Base-by-base conservation (phyloP, 2,113 vertebrate genomes). In the Pyrgilauda ruficollis region DNA sequence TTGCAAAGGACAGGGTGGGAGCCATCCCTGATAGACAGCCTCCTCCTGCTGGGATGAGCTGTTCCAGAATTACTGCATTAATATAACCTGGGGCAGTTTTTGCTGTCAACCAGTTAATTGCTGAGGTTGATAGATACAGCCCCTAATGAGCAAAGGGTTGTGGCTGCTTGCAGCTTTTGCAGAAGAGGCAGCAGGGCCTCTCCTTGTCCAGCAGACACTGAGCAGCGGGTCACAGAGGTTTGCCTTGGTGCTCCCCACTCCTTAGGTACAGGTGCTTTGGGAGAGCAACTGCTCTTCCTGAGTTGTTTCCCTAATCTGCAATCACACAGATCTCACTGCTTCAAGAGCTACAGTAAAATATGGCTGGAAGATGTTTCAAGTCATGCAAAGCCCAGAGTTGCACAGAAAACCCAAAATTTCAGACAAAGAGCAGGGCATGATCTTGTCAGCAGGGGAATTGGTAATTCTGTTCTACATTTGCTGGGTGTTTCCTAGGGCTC, bases 31-130 rank as follows among this genome's bases (percentile, higher is more conserved):
- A 55, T 15, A 82, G 74, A 3, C 64, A 77, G 87, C 62, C 24
- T 87, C 56, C 43, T 66, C 61, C 33, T 84, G 28, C 82, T 84
- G 79, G 76, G 67, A 91, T 66, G 46, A 89, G 70, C 59, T 23
- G 2, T 35, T 85, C 49, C 0, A 0, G 56, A 93, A 76, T 74
- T 4, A 7, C 85, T 49, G 79, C 79, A 93, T 90, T 84, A 81
- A 84, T 35, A 68, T 77, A 75, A 95, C 88, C 85, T 75, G 88
- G 85, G 93, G 96, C 92, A 72, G 73, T 11, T 92, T 93, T 56
- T 81, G 68, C 85, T 77, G 83, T 81, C 92, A 90, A 56, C 28
- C 30, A 44, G 62, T 27, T 96, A 96, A 94, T 93, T 93, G 89
- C 76, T 33, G 84, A 90, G 77, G 64, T 64, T 90, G 83, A 79